A percentile compares a stretch with the other conserved stretches of the same genome.
Conservation (phyloP, 1,140 invertebrate species). For the Cydia pomonella region DNA sequence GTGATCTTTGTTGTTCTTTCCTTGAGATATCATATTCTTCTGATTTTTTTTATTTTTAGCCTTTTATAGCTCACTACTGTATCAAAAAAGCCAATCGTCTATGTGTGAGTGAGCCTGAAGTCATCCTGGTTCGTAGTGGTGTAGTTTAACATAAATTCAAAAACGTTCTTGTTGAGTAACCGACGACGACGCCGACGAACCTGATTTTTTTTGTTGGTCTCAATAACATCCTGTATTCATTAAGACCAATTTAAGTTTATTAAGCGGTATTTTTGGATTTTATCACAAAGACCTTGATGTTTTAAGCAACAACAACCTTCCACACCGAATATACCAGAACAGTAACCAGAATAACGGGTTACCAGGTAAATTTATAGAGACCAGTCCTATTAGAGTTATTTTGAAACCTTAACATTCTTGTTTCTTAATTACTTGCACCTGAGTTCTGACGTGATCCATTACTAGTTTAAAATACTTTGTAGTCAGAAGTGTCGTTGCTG, state of each 20-base stretch:
- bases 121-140: too few species aligned
- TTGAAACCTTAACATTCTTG: slow-evolving; percentile 29
- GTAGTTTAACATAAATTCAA: too few species aligned
- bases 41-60: too few species aligned
- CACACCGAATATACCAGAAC: slow-evolving; percentile 1
- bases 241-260: background rate
- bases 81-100: too few species aligned
- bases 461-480: background rate
- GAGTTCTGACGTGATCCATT: slow-evolving; percentile 18
- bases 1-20: too few species aligned
- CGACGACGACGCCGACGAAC: too few species aligned
- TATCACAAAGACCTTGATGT: background rate
- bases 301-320: slow-evolving; percentile 12
- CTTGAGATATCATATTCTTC: too few species aligned
- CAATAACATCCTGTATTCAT: background rate
- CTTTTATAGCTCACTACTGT: too few species aligned
- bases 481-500: background rate
- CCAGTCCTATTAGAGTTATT: slow-evolving; percentile 26
- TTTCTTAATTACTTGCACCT: slow-evolving; percentile 13
- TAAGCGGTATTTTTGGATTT: background rate
- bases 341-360: slow-evolving; percentile 26
- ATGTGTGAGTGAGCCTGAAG: too few species aligned
- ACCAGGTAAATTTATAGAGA: slow-evolving; percentile 7
- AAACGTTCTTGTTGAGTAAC: too few species aligned
- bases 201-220: too few species aligned